Percentiles rank a stretch among this genome's conserved stretches.
Evolutionary conservation across 2,113 vertebrate species (phyloP).

Genomic region (Pterocles orientalis): DNA sequence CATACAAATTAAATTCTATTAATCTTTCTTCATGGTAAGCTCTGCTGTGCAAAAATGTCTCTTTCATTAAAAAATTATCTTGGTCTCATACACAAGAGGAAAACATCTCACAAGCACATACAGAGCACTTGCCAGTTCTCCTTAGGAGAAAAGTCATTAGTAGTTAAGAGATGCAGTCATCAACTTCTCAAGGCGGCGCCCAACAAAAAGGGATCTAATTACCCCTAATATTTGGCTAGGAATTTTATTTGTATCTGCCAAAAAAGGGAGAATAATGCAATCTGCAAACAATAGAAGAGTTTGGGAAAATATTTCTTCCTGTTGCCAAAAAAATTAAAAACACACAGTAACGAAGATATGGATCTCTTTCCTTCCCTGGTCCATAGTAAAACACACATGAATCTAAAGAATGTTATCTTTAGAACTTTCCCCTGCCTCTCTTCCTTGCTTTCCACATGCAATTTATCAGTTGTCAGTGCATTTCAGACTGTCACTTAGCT

Average conservation of each 20-base stretch:
- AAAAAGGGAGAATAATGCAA: slow-evolving; percentile 20
- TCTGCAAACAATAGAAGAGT: slow-evolving; percentile 30
- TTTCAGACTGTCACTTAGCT: background rate
- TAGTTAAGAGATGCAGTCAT: background rate
- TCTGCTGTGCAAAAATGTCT: background rate
- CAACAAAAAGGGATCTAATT: slow-evolving; percentile 6
- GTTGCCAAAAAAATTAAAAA: slow-evolving; percentile 44
- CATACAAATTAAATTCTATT: background rate
- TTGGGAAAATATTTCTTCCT: slow-evolving; percentile 12
- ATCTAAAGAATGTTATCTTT: slow-evolving; percentile 44
- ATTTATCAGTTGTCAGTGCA: background rate
- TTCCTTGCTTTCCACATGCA: background rate
- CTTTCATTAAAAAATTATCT: background rate
- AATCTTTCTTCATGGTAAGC: background rate
- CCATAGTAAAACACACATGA: background rate
- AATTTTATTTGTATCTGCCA: slow-evolving; percentile 29
- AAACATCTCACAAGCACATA: background rate
- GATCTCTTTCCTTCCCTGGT: background rate
- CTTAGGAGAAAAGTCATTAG: background rate
- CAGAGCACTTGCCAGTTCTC: background rate
- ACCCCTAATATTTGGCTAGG: slow-evolving; percentile 13
- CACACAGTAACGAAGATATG: slow-evolving; percentile 20
- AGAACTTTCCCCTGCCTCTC: slow-evolving; percentile 29
- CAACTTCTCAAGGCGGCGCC: background rate
- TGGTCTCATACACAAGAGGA: background rate